Evolutionary conservation across 2,888 invertebrate species (phyloP), one percentile per base, ranked within the genome.

Genomic region (Drosophila melanosoma): DNA sequence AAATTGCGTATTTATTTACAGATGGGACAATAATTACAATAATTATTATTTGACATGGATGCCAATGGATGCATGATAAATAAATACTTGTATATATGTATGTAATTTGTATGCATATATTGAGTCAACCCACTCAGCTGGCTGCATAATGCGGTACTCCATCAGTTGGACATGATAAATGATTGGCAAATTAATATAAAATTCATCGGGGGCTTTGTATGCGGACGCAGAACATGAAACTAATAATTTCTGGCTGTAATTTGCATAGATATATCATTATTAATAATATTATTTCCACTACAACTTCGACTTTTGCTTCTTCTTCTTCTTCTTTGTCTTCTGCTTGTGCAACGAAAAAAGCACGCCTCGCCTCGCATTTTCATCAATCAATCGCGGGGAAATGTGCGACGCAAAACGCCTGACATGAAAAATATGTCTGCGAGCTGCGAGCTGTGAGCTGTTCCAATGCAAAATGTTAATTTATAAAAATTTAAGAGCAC

Each of bases 211-310:
- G 51, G 38, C 42, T 59, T 54, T 57, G 40, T 57, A 62, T 52
- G 68, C 63, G 66, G 53, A 35, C 45, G 51, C 56, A 57, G 45
- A 61, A 81, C 81, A 85, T 59, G 74, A 83, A 85, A 85, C 89
- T 83, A 87, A 89, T 87, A 75, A 89, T 85, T 87, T 78, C 59
- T 78, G 66, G 35, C 48, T 65, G 74, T 77, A 78, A 87, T 89
- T 87, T 89, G 87, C 89, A 89, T 89, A 87, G 85, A 89, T 87
- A 82, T 82, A 89, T 87, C 89, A 89, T 87, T 87, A 89, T 87
- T 87, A 87, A 81, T 79, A 79, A 79, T 79, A 76, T 83, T 88
- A 60, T 73, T 66, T 73, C 74, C 48, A 69, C 38, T 38, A 12
- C 38, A 17, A 29, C 29, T 29, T 0, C 29, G 29, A 29, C 29